A percentile compares a stretch with the other conserved stretches of the same genome.
Conservation (phyloP, 2,797 vertebrate genomes). For the Crocodylus rhombifer region DNA sequence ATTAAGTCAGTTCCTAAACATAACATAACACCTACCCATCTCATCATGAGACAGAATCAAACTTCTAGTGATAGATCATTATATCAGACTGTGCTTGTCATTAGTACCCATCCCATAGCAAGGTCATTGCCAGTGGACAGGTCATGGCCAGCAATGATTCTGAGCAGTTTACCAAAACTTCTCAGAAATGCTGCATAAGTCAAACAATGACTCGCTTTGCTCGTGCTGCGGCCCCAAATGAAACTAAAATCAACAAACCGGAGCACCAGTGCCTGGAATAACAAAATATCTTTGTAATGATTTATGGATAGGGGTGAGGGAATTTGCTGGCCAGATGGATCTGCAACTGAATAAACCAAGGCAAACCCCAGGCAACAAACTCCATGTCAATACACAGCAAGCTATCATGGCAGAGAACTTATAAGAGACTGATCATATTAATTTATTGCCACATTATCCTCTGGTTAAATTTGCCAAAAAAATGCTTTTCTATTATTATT, state of each 20-base stretch:
- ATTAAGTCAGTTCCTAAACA: too few species aligned
- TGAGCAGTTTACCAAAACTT: conserved; percentile 32
- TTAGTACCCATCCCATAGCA: neutral
- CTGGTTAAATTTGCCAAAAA: neutral
- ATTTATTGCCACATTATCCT: neutral
- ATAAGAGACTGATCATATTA: neutral
- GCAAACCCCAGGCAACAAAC: conserved; percentile 42
- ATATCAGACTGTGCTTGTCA: neutral
- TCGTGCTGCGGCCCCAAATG: conserved; percentile 13
- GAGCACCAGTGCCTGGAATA: conserved; percentile 52
- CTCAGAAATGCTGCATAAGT: conserved; percentile 62
- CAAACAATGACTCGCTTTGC: conserved; percentile 49
- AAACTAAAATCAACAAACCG: conserved; percentile 37
- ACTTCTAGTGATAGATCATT: neutral
- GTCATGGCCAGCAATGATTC: conserved; percentile 43
- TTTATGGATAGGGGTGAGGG: conserved; percentile 14
- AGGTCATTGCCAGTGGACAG: conserved; percentile 31
- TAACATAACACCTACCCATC: neutral
- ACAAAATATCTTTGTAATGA: conserved; percentile 53
- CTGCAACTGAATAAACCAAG: conserved; percentile 40
- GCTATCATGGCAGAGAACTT: conserved; percentile 10
- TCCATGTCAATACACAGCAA: neutral
- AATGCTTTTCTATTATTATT: neutral
- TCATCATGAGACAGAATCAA: neutral
- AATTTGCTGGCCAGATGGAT: conserved; percentile 53